Evolutionary conservation across 1,140 invertebrate genomes (phyloP), one percentile per base, ranked within the genome.

Genomic region (Marisa cornuarietis): DNA sequence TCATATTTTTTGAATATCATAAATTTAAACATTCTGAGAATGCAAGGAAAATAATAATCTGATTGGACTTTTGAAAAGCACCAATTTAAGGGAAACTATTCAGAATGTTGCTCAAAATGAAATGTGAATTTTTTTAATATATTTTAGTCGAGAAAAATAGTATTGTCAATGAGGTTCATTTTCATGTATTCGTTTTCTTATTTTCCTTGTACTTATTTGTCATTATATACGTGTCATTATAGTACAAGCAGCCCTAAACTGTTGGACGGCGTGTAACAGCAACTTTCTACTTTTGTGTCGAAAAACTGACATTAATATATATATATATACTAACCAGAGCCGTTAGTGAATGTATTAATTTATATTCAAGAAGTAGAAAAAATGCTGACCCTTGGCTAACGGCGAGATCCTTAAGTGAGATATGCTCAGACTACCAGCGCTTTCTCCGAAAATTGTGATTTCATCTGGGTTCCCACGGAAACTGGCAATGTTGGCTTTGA

Each of bases 371-470:
- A 13, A 26, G 10, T 0, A 24, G 31, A 26, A 26, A 18, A 63
- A 42, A 4, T 20, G 52, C 20, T 24, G 22, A 75, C 73, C 73
- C 62, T 62, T 52, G 18, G 73, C n/a, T 31, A 75, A 62, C 8
- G 73, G 73, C 7, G 73, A 75, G 6, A 75, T 22, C 26, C 20
- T 8, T 24, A 75, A 62, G n/a, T 62, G n/a, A 22, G 73, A 62
- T n/a, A 88, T 82, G 63, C 82, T 84, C 16, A 80, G 81, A 1
- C 95, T 97, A 22, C 97, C 97, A 18, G 96, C 96, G 26, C 95
- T 96, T 6, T 96, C 95, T 0, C 97, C 97, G 91, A 98, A 97
- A 26, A 98, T 90, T 0, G 97, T 98, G 71, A 99, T 96, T 1
- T 93, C 93, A 14, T 95, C 92, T 1, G 93, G 93, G 91, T 99